phyloP scores from a whole-genome alignment of 2,888 invertebrate genomes.

The Steromphala cineraria region DNA sequence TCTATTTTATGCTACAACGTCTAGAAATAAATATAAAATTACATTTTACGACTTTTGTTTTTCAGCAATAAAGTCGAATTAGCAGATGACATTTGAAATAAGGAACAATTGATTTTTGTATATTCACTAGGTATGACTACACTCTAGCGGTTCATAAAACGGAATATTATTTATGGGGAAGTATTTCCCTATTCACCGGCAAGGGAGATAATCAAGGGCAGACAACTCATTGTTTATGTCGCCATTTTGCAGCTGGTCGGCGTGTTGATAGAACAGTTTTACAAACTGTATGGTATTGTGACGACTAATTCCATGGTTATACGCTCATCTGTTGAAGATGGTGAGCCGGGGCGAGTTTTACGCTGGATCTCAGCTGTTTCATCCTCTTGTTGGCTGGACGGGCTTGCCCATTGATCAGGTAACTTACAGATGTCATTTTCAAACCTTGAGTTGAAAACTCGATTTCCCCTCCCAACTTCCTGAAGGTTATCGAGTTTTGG shows the following conservation, averaged over 20 bases:
- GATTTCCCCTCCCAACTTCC: no score
- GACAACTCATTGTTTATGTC: constrained; percentile 15
- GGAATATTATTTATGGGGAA: no score
- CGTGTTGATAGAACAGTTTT: neutral
- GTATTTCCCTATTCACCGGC: neutral
- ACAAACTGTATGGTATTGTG: neutral
- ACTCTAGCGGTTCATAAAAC: no score
- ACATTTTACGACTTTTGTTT: no score
- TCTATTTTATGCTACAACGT: no score
- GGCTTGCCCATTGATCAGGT: constrained; percentile 62
- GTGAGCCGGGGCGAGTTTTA: constrained; percentile 47
- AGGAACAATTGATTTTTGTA: no score
- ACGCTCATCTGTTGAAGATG: constrained; percentile 10
- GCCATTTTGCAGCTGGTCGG: constrained; percentile 2
- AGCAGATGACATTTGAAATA: no score
- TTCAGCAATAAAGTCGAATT: no score
- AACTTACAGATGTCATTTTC: neutral
- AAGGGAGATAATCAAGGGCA: constrained; percentile 6
- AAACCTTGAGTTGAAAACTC: no score
- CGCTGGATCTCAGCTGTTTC: constrained; percentile 51
- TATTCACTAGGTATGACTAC: no score
- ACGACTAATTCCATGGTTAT: neutral
- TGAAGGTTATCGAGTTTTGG: no score
- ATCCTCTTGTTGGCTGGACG: constrained; percentile 42
- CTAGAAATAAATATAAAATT: no score